Percentiles rank a stretch among this genome's conserved stretches.
Conservation (phyloP, 2,113 vertebrate genomes). For the Jaculus jaculus region DNA sequence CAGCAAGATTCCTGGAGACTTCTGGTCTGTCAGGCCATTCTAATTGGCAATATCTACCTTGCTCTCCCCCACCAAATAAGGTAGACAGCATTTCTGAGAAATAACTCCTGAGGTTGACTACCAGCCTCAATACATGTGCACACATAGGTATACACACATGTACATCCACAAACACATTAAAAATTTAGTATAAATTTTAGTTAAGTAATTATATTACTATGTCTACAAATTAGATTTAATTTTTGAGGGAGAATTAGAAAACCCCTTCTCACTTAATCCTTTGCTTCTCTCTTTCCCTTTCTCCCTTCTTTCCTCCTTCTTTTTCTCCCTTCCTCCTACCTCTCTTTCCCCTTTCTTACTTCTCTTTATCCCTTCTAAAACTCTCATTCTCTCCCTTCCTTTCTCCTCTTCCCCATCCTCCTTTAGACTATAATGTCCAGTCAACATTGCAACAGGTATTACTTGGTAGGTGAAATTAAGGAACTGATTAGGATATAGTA, state of each 20-base stretch:
- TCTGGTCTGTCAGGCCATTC: too few relatives aligned
- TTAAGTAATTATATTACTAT: neutral
- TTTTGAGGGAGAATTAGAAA: conserved; percentile 16
- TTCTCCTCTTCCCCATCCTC: neutral
- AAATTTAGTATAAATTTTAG: neutral
- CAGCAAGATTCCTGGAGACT: too few relatives aligned
- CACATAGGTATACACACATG: too few relatives aligned
- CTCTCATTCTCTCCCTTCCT: too few relatives aligned
- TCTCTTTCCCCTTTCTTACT: neutral
- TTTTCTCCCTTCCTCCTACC: neutral
- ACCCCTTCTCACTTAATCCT: neutral
- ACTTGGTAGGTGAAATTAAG: neutral
- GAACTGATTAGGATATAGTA: neutral
- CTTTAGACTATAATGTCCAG: neutral
- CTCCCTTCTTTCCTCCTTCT: too few relatives aligned
- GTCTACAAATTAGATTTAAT: neutral
- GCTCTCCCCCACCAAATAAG: too few relatives aligned
- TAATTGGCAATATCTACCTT: too few relatives aligned
- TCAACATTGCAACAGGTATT: neutral
- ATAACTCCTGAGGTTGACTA: too few relatives aligned
- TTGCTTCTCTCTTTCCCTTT: neutral
- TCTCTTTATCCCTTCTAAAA: neutral
- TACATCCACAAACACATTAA: neutral
- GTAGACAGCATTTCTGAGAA: too few relatives aligned
- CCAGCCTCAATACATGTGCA: too few relatives aligned